Conservation (phyloP, 2,888 invertebrate genomes). For the Tachina lurida region DNA sequence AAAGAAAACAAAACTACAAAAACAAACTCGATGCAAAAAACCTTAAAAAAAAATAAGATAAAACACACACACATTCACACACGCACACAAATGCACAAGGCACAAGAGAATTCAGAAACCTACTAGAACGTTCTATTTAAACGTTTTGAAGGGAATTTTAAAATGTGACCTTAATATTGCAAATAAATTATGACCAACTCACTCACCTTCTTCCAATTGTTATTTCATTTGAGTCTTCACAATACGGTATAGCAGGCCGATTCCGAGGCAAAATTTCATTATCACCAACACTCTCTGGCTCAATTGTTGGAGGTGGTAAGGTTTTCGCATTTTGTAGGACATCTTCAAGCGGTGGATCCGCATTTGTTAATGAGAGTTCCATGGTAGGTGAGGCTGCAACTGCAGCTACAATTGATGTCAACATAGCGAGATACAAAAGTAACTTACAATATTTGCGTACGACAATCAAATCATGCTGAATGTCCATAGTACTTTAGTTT, state of each 20-base stretch:
- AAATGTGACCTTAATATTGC: not conserved
- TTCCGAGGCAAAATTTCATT: slow-evolving; percentile 41
- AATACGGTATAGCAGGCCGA: slow-evolving; percentile 77
- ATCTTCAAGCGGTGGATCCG: slow-evolving; percentile 32
- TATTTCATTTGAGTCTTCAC: slow-evolving; percentile 79
- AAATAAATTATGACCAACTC: not conserved
- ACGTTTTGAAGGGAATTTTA: slow-evolving; percentile 6
- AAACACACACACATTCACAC: not conserved
- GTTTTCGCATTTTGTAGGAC: not conserved
- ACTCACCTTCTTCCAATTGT: slow-evolving; percentile 81
- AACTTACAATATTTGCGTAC: slow-evolving; percentile 74
- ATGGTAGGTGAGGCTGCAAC: slow-evolving; percentile 69
- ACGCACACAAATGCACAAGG: not conserved
- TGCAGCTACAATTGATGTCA: slow-evolving; percentile 78
- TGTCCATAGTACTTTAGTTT: slow-evolving; percentile 74
- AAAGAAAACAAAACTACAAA: slow-evolving; percentile 62
- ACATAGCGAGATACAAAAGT: slow-evolving; percentile 77
- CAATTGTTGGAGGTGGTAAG: slow-evolving; percentile 14
- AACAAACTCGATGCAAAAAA: slow-evolving; percentile 38
- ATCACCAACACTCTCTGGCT: slow-evolving; percentile 2
- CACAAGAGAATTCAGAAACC: not conserved
- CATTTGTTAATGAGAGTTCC: slow-evolving; percentile 25
- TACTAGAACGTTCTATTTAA: slow-evolving; percentile 59
- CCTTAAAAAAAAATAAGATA: slow-evolving; percentile 35
- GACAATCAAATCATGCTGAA: slow-evolving; percentile 76